Evolutionary conservation across 2,797 vertebrate genomes (phyloP).

Genomic region (Apodemus agrarius): DNA sequence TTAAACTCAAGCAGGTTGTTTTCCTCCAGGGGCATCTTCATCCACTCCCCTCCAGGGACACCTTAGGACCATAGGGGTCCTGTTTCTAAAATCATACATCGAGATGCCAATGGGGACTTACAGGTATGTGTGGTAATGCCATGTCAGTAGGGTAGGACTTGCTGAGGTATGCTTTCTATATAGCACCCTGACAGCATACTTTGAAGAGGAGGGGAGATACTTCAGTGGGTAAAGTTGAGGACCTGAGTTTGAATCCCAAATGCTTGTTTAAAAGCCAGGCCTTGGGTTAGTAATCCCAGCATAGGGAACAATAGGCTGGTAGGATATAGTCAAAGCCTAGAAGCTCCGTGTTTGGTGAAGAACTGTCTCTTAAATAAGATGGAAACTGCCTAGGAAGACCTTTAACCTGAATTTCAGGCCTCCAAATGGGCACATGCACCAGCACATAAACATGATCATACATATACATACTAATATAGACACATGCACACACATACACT

Average conservation of each 20-base stretch:
- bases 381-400: neutral
- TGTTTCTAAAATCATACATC: too few relatives aligned
- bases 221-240: neutral
- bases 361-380: neutral
- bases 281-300: neutral
- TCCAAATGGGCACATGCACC: neutral
- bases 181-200: neutral
- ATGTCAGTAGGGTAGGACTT: neutral
- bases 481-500: too few relatives aligned
- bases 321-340: neutral
- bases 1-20: neutral
- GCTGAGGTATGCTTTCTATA: neutral
- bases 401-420: neutral
- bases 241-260: neutral
- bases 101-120: neutral
- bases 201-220: neutral
- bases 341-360: neutral
- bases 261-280: neutral
- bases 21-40: neutral
- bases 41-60: fast-evolving
- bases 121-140: neutral
- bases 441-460: neutral
- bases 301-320: neutral
- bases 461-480: neutral
- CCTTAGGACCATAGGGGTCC: fast-evolving